Evolutionary conservation across 1,140 invertebrate genomes (phyloP).

Genomic region (Macrostomum lignano): DNA sequence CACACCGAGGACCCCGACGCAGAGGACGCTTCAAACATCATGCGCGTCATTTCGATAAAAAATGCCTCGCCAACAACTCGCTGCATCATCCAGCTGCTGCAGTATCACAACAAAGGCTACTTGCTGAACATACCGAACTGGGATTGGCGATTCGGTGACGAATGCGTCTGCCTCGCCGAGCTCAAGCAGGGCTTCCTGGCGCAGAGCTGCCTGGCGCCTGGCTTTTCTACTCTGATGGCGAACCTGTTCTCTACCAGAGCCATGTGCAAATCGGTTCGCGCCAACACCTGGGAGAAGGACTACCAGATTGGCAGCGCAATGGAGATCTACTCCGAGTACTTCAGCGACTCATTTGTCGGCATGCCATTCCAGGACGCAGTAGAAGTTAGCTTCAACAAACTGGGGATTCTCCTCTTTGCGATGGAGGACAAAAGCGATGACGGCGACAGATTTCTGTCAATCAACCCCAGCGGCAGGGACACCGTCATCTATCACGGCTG

Average conservation of each 20-base stretch:
- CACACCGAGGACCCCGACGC: slow-evolving; percentile 97
- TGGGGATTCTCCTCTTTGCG: slow-evolving; percentile 7
- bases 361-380: slow-evolving; percentile 93
- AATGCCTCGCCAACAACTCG: slow-evolving; percentile 93
- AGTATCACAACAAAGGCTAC: slow-evolving; percentile 99
- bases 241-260: no score
- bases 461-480: slow-evolving; percentile 2
- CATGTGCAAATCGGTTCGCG: neutral
- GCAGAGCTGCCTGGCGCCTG: no score
- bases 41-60: slow-evolving; percentile 96
- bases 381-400: slow-evolving; percentile 61
- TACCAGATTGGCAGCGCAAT: slow-evolving; percentile 92
- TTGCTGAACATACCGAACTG: no score
- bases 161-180: no score
- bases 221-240: no score
- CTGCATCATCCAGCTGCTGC: slow-evolving; percentile 93
- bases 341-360: slow-evolving; percentile 83
- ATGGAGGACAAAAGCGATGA: slow-evolving; percentile 4
- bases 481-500: neutral
- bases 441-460: neutral
- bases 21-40: slow-evolving; percentile 85
- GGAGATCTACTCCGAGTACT: slow-evolving; percentile 97
- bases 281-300: slow-evolving; percentile 65
- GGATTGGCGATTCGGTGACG: no score
- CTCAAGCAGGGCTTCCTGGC: no score